These are phyloP conservation scores for Agonopterix alstromeriana DNA, from an alignment of 2,888 invertebrate species.

Conservation along the genomic window DNA sequence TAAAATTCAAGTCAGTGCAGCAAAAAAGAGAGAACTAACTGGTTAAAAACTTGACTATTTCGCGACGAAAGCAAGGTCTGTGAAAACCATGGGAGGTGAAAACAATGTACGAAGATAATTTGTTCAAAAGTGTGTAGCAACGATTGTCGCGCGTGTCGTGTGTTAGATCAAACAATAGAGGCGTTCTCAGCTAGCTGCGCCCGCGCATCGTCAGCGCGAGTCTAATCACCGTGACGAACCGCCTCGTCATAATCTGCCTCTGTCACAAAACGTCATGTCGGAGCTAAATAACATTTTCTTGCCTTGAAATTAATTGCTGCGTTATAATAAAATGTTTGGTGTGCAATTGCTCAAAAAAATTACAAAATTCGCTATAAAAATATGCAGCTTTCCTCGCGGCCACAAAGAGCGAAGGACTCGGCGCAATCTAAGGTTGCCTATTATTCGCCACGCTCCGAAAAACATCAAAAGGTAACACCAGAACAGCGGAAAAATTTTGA, in stretches of 20 bases:
- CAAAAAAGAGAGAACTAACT: slow-evolving; percentile 24
- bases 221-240: slow-evolving; percentile 35
- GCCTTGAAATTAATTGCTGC: slow-evolving; percentile 40
- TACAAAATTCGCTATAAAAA: slow-evolving; percentile 60
- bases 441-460: slow-evolving; percentile 76
- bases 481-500: slow-evolving; percentile 71
- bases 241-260: slow-evolving; percentile 27
- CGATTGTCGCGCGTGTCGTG: slow-evolving; percentile 37
- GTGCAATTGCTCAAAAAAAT: slow-evolving; percentile 39
- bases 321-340: slow-evolving; percentile 37
- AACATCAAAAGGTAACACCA: slow-evolving; percentile 70
- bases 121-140: slow-evolving; percentile 38
- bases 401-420: slow-evolving; percentile 63
- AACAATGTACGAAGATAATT: slow-evolving; percentile 49
- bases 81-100: slow-evolving; percentile 37
- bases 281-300: slow-evolving; percentile 16
- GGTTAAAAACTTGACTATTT: slow-evolving; percentile 28
- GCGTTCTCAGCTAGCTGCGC: slow-evolving; percentile 33
- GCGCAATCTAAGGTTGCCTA: slow-evolving; percentile 71
- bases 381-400: slow-evolving; percentile 65
- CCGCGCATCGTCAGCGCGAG: slow-evolving; percentile 13
- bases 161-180: slow-evolving; percentile 46
- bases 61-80: slow-evolving; percentile 34
- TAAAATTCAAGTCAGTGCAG: slow-evolving; percentile 30
- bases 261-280: slow-evolving; percentile 12